Evolutionary conservation across 2,113 vertebrate genomes (phyloP), one percentile per base, ranked within the genome.

Genomic region (Sylvietta virens): DNA sequence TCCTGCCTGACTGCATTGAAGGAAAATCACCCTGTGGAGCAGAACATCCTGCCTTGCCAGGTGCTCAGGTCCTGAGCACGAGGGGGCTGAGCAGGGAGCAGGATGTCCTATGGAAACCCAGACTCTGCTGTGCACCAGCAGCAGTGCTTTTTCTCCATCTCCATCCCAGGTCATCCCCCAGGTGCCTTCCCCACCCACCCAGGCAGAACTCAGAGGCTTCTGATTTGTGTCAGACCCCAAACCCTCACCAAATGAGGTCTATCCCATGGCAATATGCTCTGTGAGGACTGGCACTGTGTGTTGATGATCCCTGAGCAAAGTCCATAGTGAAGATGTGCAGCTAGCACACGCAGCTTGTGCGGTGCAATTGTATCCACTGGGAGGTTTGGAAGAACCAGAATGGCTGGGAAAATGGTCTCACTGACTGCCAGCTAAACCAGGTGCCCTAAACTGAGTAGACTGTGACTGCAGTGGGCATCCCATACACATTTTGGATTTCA

Each of bases 291-390:
- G 5, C 18, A 16, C 1, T 13, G 7, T 31, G 11, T 37, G 37
- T 1, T 57, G 31, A 45, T 70, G 45, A 61, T 6, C 13, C 48
- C 57, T 87, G 42, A 54, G 60, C 22, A 37, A 77, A 81, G 56
- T n/a, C 1, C 1, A 5, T 23, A 19, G 27, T 0, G 3, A 64
- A n/a, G 44, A 79, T 35, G 3, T 13, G 18, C 0, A 15, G 22
- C 37, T 45, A 2, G 3, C 28, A 60, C 9, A 27, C 0, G 1
- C 26, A 69, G 11, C 19, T 62, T 56, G 22, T 51, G 61, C 1
- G 0, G 27, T 22, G 23, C 15, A n/a, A 2, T 45, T 62, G 19
- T 30, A 18, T 39, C 6, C 0, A 1, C 0, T 27, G 11, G 35
- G 37, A 88, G 23, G 31, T 92, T 58, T 61, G 30, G 57, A 83